Base-by-base conservation (phyloP, 2,888 invertebrate species). In the Achlya flavicornis region DNA sequence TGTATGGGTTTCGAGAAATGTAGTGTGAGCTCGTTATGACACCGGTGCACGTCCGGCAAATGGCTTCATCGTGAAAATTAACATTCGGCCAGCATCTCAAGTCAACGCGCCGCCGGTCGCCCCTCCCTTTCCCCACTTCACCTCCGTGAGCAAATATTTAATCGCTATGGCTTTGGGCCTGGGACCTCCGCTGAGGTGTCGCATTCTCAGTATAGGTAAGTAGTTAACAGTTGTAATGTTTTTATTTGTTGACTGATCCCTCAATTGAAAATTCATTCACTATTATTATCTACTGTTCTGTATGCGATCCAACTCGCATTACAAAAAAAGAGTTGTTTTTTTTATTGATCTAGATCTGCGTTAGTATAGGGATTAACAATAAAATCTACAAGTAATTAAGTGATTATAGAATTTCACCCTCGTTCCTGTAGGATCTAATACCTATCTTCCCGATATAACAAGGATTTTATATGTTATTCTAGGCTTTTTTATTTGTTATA, bases 11-110 rank as follows among this genome's bases (percentile, higher is more conserved):
- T 89, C 83, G 81, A 89, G 90, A 91, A 92, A 85, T 87, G 82
- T 83, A 77, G 79, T 77, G 79, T 72, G 73, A 70, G 81, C 80
- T 92, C 88, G 85, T 91, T 91, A 85, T 74, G 83, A 70, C 78
- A 79, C 73, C 90, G 77, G 70, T 74, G 84, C 92, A 91, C 92
- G 92, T 92, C 77, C 86, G 74, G 77, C 82, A 80, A 88, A 92
- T 92, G 90, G 88, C 91, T 91, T 89, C 90, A 91, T 92, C 86
- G 91, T 88, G 85, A 78, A 89, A 88, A 92, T 92, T 91, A 91
- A 91, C 87, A 92, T 92, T 91, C 92, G 87, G 81, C 69, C 86
- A 87, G 89, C 91, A 88, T 88, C 88, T 80, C 75, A 69, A 67
- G 75, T 62, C 74, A 66, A 66, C 68, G 67, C 68, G 73, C 70